Conservation (phyloP, 1,140 invertebrate species). For the Calosoma granatense region DNA sequence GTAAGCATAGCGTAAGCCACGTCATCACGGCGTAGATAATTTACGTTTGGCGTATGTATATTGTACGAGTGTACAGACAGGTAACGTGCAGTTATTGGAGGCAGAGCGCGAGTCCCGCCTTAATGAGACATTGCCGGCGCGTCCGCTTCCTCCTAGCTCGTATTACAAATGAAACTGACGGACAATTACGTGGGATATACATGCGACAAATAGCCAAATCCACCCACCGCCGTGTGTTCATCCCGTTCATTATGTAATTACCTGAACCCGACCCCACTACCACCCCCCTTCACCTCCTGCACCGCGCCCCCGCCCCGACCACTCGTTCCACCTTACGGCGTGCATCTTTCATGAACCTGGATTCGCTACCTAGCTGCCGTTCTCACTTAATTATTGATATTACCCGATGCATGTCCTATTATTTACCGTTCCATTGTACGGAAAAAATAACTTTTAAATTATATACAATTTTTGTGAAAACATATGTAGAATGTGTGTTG, state of each 20-base stretch:
- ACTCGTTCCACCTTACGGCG: neutral
- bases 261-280: neutral
- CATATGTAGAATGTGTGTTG: slow-evolving; percentile 19
- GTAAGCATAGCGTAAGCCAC: no score
- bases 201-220: slow-evolving; percentile 6
- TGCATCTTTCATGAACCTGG: slow-evolving; percentile 20
- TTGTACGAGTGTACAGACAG: neutral
- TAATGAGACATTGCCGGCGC: slow-evolving; percentile 3
- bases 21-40: no score
- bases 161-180: slow-evolving; percentile 2
- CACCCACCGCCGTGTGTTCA: neutral
- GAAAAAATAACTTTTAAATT: slow-evolving; percentile 28
- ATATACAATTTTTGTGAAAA: slow-evolving; percentile 30
- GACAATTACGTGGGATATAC: neutral
- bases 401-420: slow-evolving; percentile 25
- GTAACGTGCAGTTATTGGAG: neutral
- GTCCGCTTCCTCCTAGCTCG: slow-evolving; percentile 1
- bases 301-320: neutral
- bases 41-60: no score
- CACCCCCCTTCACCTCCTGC: neutral
- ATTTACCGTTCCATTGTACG: slow-evolving; percentile 29
- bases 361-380: slow-evolving; percentile 26
- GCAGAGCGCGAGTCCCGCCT: neutral
- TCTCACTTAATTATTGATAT: slow-evolving; percentile 28
- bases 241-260: neutral